phyloP scores from a whole-genome alignment of 2,888 invertebrate species.

The Ichneumon xanthorius region DNA sequence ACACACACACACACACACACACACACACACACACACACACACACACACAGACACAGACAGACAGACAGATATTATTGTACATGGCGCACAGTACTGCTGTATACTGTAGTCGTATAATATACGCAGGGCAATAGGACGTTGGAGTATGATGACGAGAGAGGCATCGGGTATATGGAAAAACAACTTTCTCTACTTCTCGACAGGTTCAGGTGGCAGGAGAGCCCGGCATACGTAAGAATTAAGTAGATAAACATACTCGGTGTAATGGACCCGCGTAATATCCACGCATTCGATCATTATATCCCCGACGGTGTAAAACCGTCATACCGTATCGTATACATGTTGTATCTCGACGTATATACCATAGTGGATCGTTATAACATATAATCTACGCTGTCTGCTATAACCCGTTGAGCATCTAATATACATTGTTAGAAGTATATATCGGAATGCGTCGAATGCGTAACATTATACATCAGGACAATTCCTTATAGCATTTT shows the following conservation, averaged over 20 bases:
- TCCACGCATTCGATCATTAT: conserved; percentile 65
- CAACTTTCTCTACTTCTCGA: conserved; percentile 82
- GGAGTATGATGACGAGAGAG: conserved; percentile 79
- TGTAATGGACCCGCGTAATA: conserved; percentile 77
- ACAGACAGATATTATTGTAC: background rate
- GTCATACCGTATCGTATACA: conserved; percentile 39
- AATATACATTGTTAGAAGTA: conserved; percentile 22
- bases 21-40: too few relatives aligned
- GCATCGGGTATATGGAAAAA: conserved; percentile 80
- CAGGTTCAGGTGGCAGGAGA: conserved; percentile 78
- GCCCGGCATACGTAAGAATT: conserved; percentile 77
- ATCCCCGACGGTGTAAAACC: conserved; percentile 62
- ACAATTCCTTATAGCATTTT: conserved; percentile 29
- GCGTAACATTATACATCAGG: conserved; percentile 36
- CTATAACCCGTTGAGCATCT: conserved; percentile 45
- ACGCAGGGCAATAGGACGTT: conserved; percentile 65
- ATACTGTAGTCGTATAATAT: background rate
- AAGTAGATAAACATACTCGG: conserved; percentile 82
- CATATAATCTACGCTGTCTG: background rate
- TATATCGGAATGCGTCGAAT: conserved; percentile 49
- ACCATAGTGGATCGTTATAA: background rate
- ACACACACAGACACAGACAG: background rate
- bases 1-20: background rate
- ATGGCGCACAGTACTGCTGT: background rate
- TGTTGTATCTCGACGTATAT: conserved; percentile 29